Evolutionary conservation across 2,797 vertebrate genomes (phyloP).

Genomic region (Triplophysa bombifrons): DNA sequence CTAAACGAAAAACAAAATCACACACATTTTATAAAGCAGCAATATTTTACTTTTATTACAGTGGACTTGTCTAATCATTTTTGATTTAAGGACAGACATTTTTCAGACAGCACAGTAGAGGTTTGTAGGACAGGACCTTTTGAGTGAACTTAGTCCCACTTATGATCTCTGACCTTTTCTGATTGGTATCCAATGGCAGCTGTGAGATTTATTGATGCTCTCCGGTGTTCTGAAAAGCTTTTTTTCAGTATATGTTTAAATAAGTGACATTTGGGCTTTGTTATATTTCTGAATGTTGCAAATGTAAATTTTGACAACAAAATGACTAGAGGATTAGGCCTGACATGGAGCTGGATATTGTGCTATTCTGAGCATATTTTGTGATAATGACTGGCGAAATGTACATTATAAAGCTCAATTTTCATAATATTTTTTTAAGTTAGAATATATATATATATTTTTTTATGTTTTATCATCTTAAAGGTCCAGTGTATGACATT

Average conservation of each 20-base stretch:
- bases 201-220: not conserved
- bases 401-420: too few species aligned
- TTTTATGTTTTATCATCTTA: too few species aligned
- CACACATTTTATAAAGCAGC: not conserved
- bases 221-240: not conserved
- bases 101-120: not conserved
- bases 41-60: not conserved
- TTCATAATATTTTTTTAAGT: too few species aligned
- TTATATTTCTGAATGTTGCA: not conserved
- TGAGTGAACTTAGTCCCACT: not conserved
- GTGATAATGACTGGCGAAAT: too few species aligned
- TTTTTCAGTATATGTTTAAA: not conserved
- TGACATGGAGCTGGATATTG: too few species aligned
- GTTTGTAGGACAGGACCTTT: not conserved
- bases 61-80: not conserved
- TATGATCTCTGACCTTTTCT: slow-evolving; percentile 2
- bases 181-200: not conserved
- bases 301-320: not conserved
- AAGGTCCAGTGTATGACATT: too few species aligned
- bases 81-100: not conserved
- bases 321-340: too few species aligned
- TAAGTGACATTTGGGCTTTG: not conserved
- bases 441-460: too few species aligned
- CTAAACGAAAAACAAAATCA: not conserved
- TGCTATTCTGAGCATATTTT: too few species aligned